phyloP scores from a whole-genome alignment of 2,888 invertebrate genomes.

The Plagodis pulveraria region DNA sequence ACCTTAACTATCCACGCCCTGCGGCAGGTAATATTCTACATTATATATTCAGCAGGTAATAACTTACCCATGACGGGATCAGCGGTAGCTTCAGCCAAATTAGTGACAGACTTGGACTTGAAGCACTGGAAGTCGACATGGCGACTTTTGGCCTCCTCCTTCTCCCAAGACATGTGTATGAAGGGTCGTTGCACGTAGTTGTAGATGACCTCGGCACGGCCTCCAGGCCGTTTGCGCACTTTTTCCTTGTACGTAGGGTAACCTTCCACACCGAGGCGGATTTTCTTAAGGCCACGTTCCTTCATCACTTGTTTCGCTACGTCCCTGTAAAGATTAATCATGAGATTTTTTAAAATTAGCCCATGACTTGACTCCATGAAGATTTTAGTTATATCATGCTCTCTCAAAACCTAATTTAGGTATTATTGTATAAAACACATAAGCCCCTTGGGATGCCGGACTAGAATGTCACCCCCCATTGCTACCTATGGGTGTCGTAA shows the following conservation, averaged over 20 bases:
- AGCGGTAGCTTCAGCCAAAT: conserved; percentile 97
- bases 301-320: conserved; percentile 99
- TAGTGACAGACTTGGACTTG: conserved; percentile 98
- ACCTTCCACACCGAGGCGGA: conserved; percentile 98
- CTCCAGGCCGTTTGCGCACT: conserved; percentile 97
- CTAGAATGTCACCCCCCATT: too few relatives aligned
- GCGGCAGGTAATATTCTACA: background rate
- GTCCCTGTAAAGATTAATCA: conserved; percentile 85
- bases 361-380: too few relatives aligned
- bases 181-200: conserved; percentile 99
- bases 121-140: conserved; percentile 99
- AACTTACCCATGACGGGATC: conserved; percentile 88
- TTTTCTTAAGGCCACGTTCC: conserved; percentile 99
- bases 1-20: too few relatives aligned
- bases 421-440: too few relatives aligned
- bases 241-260: conserved; percentile 99
- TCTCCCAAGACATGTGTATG: conserved; percentile 99
- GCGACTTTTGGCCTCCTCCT: conserved; percentile 99
- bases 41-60: background rate
- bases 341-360: too few relatives aligned
- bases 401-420: too few relatives aligned
- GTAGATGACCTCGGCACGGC: conserved; percentile 98
- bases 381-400: too few relatives aligned
- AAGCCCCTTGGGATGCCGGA: too few relatives aligned
- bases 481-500: too few relatives aligned